Evolutionary conservation across 1,140 invertebrate genomes (phyloP), one percentile per base, ranked within the genome.

Genomic region (Neodiprion fabricii): DNA sequence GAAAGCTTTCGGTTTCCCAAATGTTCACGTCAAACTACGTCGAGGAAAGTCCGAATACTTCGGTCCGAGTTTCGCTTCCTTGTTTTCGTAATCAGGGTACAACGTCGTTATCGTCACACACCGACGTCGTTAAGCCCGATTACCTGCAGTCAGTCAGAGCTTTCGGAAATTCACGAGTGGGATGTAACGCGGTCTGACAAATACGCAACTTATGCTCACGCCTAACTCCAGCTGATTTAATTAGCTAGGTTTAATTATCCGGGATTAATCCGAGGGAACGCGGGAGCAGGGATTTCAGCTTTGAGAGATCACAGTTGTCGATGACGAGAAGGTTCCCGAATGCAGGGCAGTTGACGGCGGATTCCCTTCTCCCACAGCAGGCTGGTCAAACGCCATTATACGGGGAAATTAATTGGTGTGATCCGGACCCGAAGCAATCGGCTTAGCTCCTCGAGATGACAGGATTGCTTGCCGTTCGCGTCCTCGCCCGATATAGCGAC

Each of bases 221-320:
- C 53, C 8, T 17, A 17, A 61, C n/a, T 61, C 53, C n/a, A 17
- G 53, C n/a, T 61, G 53, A 61, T 61, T 61, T 61, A 61, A 61
- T 61, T 61, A 61, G 53, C 11, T 61, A 17, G 53, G 53, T 61
- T 61, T 61, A 61, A 61, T 61, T 61, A 61, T 11, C 53, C 9
- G 53, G 53, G 53, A 61, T 61, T 61, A 61, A 14, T 61, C 7
- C 11, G 53, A 61, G 53, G 53, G 28, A 12, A 9, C 11, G 53
- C 8, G 53, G n/a, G 11, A 17, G 11, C 53, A 61, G 53, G 53
- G 53, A 17, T 11, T 61, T 61, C 11, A 17, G 53, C 53, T 61
- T 61, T 61, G 53, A 61, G 53, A 61, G 53, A 61, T 61, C 53
- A 61, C n/a, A 17, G 53, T 61, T 61, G 53, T 61, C 53, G 53